Percentiles rank a stretch among this genome's conserved stretches.
Conservation (phyloP, 1,140 invertebrate species). For the Drosophila hydei region DNA sequence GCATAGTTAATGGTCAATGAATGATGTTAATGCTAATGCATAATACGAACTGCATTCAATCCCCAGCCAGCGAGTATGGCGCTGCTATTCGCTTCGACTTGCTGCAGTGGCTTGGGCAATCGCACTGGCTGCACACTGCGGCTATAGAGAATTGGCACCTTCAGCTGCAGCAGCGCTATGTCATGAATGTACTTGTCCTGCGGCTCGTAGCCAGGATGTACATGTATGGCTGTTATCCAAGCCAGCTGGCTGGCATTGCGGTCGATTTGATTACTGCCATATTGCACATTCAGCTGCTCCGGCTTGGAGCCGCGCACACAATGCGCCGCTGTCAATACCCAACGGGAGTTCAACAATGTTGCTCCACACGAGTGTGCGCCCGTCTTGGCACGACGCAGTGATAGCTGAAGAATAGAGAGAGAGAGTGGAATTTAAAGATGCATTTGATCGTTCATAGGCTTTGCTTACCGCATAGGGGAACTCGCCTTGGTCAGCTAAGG, state of each 20-base stretch:
- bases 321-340: slow-evolving; percentile 76
- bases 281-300: slow-evolving; percentile 58
- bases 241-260: slow-evolving; percentile 57
- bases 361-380: slow-evolving; percentile 78
- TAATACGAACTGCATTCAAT: slow-evolving; percentile 56
- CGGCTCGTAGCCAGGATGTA: slow-evolving; percentile 74
- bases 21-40: background rate
- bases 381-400: slow-evolving; percentile 58
- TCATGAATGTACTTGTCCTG: slow-evolving; percentile 66
- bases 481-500: slow-evolving; percentile 56
- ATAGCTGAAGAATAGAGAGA: slow-evolving; percentile 43
- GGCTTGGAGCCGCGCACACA: slow-evolving; percentile 54
- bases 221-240: slow-evolving; percentile 50
- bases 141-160: slow-evolving; percentile 22
- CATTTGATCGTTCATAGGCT: background rate
- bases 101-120: slow-evolving; percentile 51
- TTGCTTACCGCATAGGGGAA: slow-evolving; percentile 67
- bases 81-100: slow-evolving; percentile 36
- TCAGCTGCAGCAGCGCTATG: slow-evolving; percentile 64
- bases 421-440: too few relatives aligned
- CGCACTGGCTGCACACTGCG: slow-evolving; percentile 57
- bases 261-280: slow-evolving; percentile 55
- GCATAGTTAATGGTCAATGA: background rate
- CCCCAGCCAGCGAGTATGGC: slow-evolving; percentile 77
- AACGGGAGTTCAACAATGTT: slow-evolving; percentile 69